phyloP scores from a whole-genome alignment of 2,888 invertebrate species.

The Hyppa rectilinea region DNA sequence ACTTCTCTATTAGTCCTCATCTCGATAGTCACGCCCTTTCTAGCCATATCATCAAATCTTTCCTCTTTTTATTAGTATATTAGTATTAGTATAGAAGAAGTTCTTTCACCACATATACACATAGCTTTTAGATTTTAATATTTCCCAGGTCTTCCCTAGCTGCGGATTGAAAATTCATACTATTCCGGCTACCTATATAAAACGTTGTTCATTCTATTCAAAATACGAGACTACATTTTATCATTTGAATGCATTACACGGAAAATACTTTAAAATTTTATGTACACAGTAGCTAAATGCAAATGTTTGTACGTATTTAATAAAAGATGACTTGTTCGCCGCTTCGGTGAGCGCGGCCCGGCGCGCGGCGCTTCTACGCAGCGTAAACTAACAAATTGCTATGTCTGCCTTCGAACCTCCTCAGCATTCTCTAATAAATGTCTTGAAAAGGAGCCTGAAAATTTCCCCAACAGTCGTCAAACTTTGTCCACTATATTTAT shows the following conservation, averaged over 20 bases:
- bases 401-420: constrained; percentile 61
- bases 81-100: no score
- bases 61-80: no score
- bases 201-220: constrained; percentile 34
- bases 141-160: not conserved
- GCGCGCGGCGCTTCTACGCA: constrained; percentile 59
- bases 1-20: no score
- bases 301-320: constrained; percentile 69
- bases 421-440: constrained; percentile 69
- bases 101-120: not conserved
- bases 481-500: constrained; percentile 68
- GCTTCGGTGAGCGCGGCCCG: constrained; percentile 45
- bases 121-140: not conserved
- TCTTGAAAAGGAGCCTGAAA: constrained; percentile 70
- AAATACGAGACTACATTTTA: constrained; percentile 44
- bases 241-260: constrained; percentile 46
- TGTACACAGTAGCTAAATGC: constrained; percentile 55
- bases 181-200: constrained; percentile 23
- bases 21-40: no score
- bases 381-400: constrained; percentile 77
- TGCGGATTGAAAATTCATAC: constrained; percentile 14
- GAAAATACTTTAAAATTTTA: constrained; percentile 54
- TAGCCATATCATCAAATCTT: no score
- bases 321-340: constrained; percentile 68
- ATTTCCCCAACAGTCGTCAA: constrained; percentile 65